Evolutionary conservation across 1,140 invertebrate species (phyloP), one percentile per base, ranked within the genome.

Genomic region (Trichonephila inaurata): DNA sequence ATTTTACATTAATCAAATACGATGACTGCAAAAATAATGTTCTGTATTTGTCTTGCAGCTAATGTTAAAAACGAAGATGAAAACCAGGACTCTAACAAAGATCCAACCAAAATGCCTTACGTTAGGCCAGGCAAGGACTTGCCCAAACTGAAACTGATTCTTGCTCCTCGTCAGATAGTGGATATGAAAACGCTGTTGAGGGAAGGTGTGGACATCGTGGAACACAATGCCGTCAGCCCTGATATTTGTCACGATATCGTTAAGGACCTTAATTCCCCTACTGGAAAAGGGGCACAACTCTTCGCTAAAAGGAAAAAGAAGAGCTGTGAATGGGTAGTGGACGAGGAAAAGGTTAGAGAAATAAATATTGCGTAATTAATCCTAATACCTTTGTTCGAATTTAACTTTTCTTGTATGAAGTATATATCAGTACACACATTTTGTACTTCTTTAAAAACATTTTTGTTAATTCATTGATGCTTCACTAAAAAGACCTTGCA

Each of bases 281-380:
- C 96, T 95, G 97, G 97, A 95, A 97, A 97, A 96, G 97, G 98
- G 92, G 98, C 98, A 21, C 97, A 98, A 96, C 96, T 98, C 95
- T 98, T 98, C 96, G 98, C 98, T 28, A 98, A 98, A 95, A 97
- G 98, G 82, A 97, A 98, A 95, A 98, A 97, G 96, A 97, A 97
- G 95, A 97, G 97, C 10, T 98, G 98, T 95, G 98, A 98, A 95
- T 98, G 98, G 97, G 97, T 98, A 24, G 97, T 98, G 24, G 98
- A 98, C 95, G 97, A 98, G 95, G 97, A 96, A 94, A 97, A 94
- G 85, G 89, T 95, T 8, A 86, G 64, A 18, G 0, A 33, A 19
- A 18, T 18, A 6, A 6, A 40, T 24, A 24, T 7, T 24, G 10
- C 4, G 7, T 6, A 69, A 10, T 28, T 24, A 0, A 12, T 69